Base-by-base conservation (phyloP, 2,113 vertebrate genomes). In the Salvelinus sp. region DNA sequence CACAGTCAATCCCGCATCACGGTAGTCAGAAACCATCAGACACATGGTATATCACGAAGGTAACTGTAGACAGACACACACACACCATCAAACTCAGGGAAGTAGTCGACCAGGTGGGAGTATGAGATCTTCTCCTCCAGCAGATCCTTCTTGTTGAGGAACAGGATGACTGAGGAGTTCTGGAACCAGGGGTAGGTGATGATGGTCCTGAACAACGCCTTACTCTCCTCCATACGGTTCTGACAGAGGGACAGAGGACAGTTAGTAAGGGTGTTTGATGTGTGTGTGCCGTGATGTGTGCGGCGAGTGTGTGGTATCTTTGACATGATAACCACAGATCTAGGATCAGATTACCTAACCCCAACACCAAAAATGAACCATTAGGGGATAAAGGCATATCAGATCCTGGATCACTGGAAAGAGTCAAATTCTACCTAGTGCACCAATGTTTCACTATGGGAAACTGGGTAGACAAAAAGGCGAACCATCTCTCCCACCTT, bases 141-240 rank as follows among this genome's bases (percentile, higher is more conserved):
- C 80, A 99, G 94, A 88, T 99, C 98, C 88, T 99, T 99, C 95
- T 99, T 99, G 88, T 99, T 99, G 83, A 99, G 96, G 89, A 99
- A 99, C 77, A 99, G 96, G 89, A 99, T 99, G 88, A 99, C 98
- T 0, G 98, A 99, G 54, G 98, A 99, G 91, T 98, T 99, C 88
- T 99, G 98, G 92, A 99, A 99, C 98, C 98, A 99, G 2, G 98
- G 98, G 64, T 99, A 99, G 83, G 97, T 99, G 83, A 99, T 97
- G 89, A 99, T 99, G 72, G 98, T 99, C 90, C 97, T 93, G 87
- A 99, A 99, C 70, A 99, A 92, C 44, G 98, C 98, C 92, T 99
- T 99, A 88, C 98, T 99, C 92, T 99, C 98, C 85, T 99, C 98
- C 98, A 99, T 99, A 13, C 98, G 98, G 86, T 99, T 99, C 98